Base-by-base conservation (phyloP, 2,888 invertebrate genomes). In the Brenthis hecate region DNA sequence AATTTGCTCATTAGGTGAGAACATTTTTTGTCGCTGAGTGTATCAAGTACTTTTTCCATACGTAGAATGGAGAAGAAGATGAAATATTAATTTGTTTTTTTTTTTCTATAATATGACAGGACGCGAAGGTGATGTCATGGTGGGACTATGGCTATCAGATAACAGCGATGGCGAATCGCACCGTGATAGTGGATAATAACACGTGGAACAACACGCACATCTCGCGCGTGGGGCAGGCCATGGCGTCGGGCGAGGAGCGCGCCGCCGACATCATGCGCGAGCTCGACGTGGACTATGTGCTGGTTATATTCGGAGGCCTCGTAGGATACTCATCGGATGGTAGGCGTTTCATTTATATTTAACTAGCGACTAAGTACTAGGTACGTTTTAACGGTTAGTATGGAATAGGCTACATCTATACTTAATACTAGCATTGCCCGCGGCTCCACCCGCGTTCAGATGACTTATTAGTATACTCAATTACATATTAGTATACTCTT, bases 191-290 rank as follows among this genome's bases (percentile, higher is more conserved):
- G 65, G 99, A 99, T 86, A 99, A 99, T 87, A 99, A 99, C 84
- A 99, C 99, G 0, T 99, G 99, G 99, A 99, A 99, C 89, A 99
- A 99, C 88, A 99, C 99, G 14, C 99, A 99, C 88, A 99, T 99
- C 81, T 99, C 98, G 11, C 94, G 99, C 73, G 99, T 99, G 0
- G 99, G 99, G 0, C 99, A 99, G 88, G 99, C 99, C 1, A 99
- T 99, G 99, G 98, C 99, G 1, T 98, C 98, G 58, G 95, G 97
- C 0, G 99, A 99, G 87, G 98, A 99, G 76, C 96, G 97, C 82
- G 99, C 99, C 0, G 99, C 99, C 84, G 98, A 98, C 90, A 99
- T 99, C 78, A 99, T 99, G 99, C 93, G 95, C 72, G 99, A 99
- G 85, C 88, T 99, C 54, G 99, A 99, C 84, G 99, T 99, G 1